Percentiles rank a stretch among this genome's conserved stretches.
phyloP scores from a whole-genome alignment of 2,113 vertebrate genomes.

The Saguinus midas region DNA sequence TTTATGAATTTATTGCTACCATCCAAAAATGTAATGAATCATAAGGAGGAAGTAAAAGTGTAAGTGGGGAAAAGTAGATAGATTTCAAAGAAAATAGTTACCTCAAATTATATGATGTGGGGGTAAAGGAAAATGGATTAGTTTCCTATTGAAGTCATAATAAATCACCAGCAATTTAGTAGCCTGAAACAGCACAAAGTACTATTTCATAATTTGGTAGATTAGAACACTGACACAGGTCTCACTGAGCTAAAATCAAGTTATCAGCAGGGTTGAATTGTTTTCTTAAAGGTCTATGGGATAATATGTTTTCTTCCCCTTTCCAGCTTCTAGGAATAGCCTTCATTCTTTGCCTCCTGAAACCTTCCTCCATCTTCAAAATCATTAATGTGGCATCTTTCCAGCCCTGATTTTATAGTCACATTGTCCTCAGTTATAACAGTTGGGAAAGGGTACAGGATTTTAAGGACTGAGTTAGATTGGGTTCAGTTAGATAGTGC shows the following conservation, averaged over 20 bases:
- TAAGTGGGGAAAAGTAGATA: neutral
- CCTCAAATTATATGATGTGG: neutral
- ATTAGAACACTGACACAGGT: neutral
- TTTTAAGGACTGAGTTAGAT: neutral
- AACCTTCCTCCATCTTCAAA: neutral
- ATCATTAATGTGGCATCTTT: neutral
- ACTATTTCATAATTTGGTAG: neutral
- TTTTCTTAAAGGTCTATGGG: neutral
- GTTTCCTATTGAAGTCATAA: neutral
- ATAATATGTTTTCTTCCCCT: neutral
- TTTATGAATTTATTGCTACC: neutral
- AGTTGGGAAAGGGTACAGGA: neutral
- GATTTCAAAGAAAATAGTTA: neutral
- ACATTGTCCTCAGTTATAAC: neutral
- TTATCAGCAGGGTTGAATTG: neutral
- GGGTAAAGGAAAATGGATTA: neutral
- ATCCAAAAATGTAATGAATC: neutral
- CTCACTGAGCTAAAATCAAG: neutral
- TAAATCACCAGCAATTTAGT: neutral
- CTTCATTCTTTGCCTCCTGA: neutral
- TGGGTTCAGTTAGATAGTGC: neutral
- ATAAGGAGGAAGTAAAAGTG: neutral
- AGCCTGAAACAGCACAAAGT: neutral
- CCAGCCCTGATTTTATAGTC: neutral
- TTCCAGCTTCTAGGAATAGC: neutral